Conservation (phyloP, 2,888 invertebrate species). For the Pristionchus japonicus region DNA sequence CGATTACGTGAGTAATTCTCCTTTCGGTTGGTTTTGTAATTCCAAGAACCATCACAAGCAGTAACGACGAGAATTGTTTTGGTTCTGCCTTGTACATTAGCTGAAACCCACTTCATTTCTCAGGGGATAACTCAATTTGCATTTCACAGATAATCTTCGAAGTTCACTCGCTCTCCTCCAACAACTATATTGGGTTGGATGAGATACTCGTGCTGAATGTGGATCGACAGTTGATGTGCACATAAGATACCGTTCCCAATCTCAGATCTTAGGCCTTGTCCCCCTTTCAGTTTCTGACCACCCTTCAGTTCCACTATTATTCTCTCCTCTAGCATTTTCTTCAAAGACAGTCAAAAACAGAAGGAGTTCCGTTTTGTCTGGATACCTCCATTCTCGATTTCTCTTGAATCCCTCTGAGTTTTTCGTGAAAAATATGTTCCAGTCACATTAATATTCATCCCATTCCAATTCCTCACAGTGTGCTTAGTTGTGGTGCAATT, state of each 20-base stretch:
- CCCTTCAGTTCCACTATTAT: too few species aligned
- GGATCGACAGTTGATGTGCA: constrained; percentile 60
- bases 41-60: too few species aligned
- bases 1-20: constrained; percentile 65
- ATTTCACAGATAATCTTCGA: constrained; percentile 67
- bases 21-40: too few species aligned
- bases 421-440: too few species aligned
- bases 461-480: background rate
- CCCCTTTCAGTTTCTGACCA: background rate
- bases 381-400: too few species aligned
- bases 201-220: constrained; percentile 67
- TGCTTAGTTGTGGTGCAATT: background rate
- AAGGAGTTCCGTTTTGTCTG: too few species aligned
- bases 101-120: background rate
- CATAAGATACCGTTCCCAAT: background rate
- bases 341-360: too few species aligned
- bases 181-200: constrained; percentile 68
- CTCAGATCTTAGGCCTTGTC: background rate
- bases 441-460: background rate
- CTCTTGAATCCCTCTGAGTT: too few species aligned
- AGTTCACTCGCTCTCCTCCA: constrained; percentile 61
- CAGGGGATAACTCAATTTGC: too few species aligned
- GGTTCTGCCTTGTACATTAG: too few species aligned
- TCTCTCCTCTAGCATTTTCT: too few species aligned
- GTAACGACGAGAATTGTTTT: too few species aligned